Evolutionary conservation across 2,113 vertebrate genomes (phyloP).

Genomic region (Gnathonemus longibarbis): DNA sequence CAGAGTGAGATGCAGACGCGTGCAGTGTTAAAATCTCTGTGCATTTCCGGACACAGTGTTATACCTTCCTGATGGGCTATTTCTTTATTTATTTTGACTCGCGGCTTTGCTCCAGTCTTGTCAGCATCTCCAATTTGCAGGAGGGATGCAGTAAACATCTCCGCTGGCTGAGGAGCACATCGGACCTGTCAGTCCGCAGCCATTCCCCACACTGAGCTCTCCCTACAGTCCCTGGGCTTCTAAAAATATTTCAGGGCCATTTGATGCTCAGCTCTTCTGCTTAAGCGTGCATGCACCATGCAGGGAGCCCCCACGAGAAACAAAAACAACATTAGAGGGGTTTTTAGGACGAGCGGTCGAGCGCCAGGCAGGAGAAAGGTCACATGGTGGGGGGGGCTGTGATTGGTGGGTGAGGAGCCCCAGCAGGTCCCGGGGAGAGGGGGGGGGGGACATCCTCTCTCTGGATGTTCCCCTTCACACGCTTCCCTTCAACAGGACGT

Average conservation of each 20-base stretch:
- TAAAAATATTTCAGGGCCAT: slow-evolving; percentile 58
- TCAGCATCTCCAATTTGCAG: slow-evolving; percentile 28
- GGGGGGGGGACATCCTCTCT: neutral
- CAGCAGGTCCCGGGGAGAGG: neutral
- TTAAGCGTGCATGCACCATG: slow-evolving; percentile 31
- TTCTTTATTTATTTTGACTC: slow-evolving; percentile 52
- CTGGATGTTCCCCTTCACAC: neutral
- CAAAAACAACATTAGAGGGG: slow-evolving; percentile 37
- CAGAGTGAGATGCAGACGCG: slow-evolving; percentile 41
- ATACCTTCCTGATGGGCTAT: slow-evolving; percentile 51
- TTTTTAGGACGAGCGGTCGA: slow-evolving; percentile 37
- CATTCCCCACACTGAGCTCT: slow-evolving; percentile 27
- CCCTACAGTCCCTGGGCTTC: slow-evolving; percentile 38
- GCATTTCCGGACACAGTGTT: slow-evolving; percentile 40
- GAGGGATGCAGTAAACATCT: slow-evolving; percentile 44
- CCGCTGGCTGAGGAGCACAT: slow-evolving; percentile 36
- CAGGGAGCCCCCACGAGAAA: slow-evolving; percentile 27
- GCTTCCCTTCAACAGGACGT: neutral
- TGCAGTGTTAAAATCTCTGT: slow-evolving; percentile 49
- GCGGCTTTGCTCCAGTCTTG: slow-evolving; percentile 34
- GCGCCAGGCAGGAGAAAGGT: neutral
- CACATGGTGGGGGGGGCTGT: slow-evolving; percentile 1
- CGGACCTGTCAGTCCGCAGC: slow-evolving; percentile 39
- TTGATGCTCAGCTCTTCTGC: slow-evolving; percentile 34
- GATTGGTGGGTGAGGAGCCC: neutral